A percentile compares a stretch with the other conserved stretches of the same genome.
Conservation (phyloP, 2,797 vertebrate species). For the Anguilla pacifica region DNA sequence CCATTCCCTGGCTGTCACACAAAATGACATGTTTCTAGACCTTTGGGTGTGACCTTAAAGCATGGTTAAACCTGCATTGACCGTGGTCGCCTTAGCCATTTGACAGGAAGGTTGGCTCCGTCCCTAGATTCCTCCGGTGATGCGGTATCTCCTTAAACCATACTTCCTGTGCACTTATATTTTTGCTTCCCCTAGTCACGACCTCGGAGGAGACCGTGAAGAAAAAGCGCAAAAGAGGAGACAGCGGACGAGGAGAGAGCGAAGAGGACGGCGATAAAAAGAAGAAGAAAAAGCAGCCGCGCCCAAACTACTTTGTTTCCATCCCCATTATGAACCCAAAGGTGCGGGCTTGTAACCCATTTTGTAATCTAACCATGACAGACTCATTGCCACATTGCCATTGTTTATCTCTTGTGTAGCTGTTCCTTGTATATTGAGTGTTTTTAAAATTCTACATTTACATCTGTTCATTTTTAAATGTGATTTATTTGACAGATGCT, state of each 20-base stretch:
- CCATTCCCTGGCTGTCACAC: background rate
- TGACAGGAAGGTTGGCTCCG: background rate
- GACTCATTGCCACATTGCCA: background rate
- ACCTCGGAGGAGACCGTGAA: slow-evolving; percentile 61
- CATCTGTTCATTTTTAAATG: background rate
- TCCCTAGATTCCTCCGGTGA: background rate
- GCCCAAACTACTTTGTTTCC: slow-evolving; percentile 93
- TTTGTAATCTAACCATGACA: background rate
- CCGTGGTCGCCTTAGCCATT: background rate
- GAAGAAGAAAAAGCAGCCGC: slow-evolving; percentile 72
- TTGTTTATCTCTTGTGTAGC: background rate
- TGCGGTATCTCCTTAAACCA: slow-evolving; percentile 5
- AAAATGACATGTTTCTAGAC: background rate
- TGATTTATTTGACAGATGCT: background rate
- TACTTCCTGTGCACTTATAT: background rate
- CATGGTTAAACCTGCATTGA: background rate
- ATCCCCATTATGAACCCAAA: slow-evolving; percentile 88
- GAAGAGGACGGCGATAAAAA: slow-evolving; percentile 73
- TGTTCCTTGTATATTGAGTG: background rate
- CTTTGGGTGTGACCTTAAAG: background rate
- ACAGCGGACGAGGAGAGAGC: slow-evolving; percentile 59
- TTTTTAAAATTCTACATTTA: background rate
- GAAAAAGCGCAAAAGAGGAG: slow-evolving; percentile 77
- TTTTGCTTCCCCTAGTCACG: slow-evolving; percentile 53
- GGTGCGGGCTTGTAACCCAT: slow-evolving; percentile 61